Percentiles rank a stretch among this genome's conserved stretches.
Evolutionary conservation across 2,888 invertebrate genomes (phyloP).

Genomic region (Cerastis rubricosa): DNA sequence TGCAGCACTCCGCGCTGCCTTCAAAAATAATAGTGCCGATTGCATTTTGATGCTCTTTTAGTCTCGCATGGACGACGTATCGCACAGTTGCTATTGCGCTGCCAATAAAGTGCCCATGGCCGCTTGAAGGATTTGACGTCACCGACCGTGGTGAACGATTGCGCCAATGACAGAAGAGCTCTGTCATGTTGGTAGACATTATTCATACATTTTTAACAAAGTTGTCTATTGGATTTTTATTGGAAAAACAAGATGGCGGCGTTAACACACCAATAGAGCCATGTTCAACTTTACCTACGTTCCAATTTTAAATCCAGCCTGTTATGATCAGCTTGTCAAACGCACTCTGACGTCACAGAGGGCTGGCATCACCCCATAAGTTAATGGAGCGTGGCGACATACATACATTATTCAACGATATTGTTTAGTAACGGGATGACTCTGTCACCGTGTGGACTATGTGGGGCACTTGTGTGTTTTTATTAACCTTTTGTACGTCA

Average conservation of each 20-base stretch:
- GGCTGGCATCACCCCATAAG: conserved; percentile 19
- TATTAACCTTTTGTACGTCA: not conserved
- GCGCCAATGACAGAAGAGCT: not conserved
- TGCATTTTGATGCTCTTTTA: not conserved
- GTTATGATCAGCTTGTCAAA: conserved; percentile 28
- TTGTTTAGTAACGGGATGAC: conserved; percentile 23
- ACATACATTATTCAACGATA: conserved; percentile 52
- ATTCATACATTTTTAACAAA: not conserved
- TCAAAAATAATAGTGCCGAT: too few relatives aligned
- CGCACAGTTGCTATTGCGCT: not conserved
- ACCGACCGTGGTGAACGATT: too few relatives aligned
- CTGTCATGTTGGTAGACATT: not conserved
- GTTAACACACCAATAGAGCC: not conserved
- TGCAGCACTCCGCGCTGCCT: too few relatives aligned
- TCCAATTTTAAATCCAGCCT: conserved; percentile 4
- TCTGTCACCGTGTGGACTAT: conserved; percentile 13
- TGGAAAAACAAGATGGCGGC: not conserved
- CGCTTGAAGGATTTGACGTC: not conserved
- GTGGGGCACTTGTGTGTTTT: conserved; percentile 1
- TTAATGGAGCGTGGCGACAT: conserved; percentile 51
- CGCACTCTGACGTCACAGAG: conserved; percentile 26
- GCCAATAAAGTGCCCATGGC: not conserved
- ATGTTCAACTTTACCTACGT: not conserved
- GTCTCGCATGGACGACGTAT: too few relatives aligned
- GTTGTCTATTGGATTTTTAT: not conserved